These are phyloP conservation scores for Gymnothorax reevesii DNA, from an alignment of 2,797 vertebrate genomes.

Conservation along the genomic window DNA sequence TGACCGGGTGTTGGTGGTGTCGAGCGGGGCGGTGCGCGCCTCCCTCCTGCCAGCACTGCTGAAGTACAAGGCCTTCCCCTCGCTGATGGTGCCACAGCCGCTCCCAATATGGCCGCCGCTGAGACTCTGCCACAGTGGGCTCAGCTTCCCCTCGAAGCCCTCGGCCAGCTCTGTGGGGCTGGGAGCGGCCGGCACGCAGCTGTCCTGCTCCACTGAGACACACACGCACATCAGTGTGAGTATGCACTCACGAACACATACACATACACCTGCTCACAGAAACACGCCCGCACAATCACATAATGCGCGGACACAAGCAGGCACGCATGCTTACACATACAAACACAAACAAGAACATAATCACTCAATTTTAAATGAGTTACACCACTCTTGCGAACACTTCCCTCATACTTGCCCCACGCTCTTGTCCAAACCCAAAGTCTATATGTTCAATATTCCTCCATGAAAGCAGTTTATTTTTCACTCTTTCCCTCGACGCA, in stretches of 20 bases:
- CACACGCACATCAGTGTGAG: constrained; percentile 15
- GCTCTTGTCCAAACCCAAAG: background rate
- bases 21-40: constrained; percentile 85
- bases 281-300: background rate
- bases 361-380: background rate
- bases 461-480: background rate
- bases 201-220: constrained; percentile 85
- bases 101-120: constrained; percentile 87
- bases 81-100: constrained; percentile 88
- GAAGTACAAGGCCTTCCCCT: constrained; percentile 93
- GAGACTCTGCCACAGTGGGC: constrained; percentile 91
- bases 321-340: background rate
- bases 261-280: constrained; percentile 17
- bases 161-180: constrained; percentile 91
- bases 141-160: constrained; percentile 95
- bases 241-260: constrained; percentile 34
- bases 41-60: constrained; percentile 88
- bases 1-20: constrained; percentile 93
- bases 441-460: background rate
- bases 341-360: background rate
- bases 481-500: background rate
- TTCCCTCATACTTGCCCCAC: background rate
- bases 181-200: constrained; percentile 85
- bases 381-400: background rate
- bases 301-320: background rate